Base-by-base conservation (phyloP, 2,113 vertebrate genomes). In the Silurus glanis region DNA sequence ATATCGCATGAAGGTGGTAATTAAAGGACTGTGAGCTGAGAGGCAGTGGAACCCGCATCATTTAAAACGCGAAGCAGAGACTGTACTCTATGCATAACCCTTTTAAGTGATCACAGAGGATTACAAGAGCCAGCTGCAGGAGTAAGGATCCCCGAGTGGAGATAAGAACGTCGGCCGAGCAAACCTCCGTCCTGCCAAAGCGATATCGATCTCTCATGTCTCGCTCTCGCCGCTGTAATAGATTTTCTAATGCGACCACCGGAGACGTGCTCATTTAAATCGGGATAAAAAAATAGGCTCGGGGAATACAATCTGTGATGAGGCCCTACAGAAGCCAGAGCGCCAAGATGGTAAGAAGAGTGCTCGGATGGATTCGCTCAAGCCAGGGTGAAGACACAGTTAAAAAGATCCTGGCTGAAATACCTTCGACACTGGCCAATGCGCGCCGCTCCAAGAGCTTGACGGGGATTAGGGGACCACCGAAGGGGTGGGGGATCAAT, bases 201-300 rank as follows among this genome's bases (percentile, higher is more conserved):
- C 80, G 62, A 62, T 80, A 90, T 91, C 53, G 86, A 91, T 89
- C 86, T 67, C 84, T 19, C 9, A 17, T 61, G 78, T 88, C 83
- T 45, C 71, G 82, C 37, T 75, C 80, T 58, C 17, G 23, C 61
- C 55, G 58, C 83, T 74, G 66, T 74, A 86, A 89, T 58, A 86
- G 87, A 86, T 88, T 87, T 83, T 85, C 82, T 74, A 71, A 85
- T 69, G 69, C 82, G 51, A 89, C 83, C 76, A 86, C 67, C 71
- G 86, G 55, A 49, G 47, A 80, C 62, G 1, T 55, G 75, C 61
- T 76, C 25, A 74, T 83, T 84, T 85, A 83, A 84, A 89, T 89
- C 56, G 71, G 56, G 67, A 74, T 59, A 66, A 82, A 85, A 71
- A 85, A 72, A n/a, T 9, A 55, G 17, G 66, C 17, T 14, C 5